A percentile compares a stretch with the other conserved stretches of the same genome.
phyloP scores from a whole-genome alignment of 2,113 vertebrate species.

The Empidonax alnorum region DNA sequence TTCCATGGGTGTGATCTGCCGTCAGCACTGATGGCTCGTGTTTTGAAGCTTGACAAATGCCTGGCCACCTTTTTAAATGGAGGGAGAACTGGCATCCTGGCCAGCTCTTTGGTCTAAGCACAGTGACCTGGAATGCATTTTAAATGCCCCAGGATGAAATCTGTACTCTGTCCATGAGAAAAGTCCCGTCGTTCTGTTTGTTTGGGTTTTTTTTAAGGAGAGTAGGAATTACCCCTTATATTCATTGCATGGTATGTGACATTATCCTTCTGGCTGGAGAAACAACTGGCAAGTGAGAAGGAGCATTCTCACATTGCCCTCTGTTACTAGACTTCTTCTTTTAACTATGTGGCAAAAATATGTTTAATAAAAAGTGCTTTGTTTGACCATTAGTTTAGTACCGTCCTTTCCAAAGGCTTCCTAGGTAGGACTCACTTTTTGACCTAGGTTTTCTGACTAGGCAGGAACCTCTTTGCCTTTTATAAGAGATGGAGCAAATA shows the following conservation, averaged over 20 bases:
- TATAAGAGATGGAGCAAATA: background rate
- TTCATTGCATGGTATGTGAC: background rate
- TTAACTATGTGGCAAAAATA: background rate
- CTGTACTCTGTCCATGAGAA: background rate
- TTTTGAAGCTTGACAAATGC: background rate
- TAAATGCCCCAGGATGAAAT: background rate
- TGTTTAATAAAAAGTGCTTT: background rate
- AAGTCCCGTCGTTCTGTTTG: background rate
- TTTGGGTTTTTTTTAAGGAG: background rate
- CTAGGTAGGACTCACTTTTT: background rate
- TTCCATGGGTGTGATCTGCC: background rate
- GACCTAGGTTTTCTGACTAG: background rate
- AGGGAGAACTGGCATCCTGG: background rate
- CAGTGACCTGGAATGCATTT: background rate
- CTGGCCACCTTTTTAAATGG: background rate
- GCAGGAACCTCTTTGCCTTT: background rate
- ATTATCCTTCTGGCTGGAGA: background rate
- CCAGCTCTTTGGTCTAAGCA: background rate
- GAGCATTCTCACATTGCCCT: background rate
- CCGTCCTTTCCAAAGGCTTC: background rate
- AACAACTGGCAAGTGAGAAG: background rate
- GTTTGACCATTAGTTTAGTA: background rate
- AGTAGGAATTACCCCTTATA: background rate
- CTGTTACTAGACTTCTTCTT: background rate
- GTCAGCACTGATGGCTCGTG: fast-evolving